phyloP scores from a whole-genome alignment of 2,888 invertebrate genomes.

The Folsomia candida region DNA sequence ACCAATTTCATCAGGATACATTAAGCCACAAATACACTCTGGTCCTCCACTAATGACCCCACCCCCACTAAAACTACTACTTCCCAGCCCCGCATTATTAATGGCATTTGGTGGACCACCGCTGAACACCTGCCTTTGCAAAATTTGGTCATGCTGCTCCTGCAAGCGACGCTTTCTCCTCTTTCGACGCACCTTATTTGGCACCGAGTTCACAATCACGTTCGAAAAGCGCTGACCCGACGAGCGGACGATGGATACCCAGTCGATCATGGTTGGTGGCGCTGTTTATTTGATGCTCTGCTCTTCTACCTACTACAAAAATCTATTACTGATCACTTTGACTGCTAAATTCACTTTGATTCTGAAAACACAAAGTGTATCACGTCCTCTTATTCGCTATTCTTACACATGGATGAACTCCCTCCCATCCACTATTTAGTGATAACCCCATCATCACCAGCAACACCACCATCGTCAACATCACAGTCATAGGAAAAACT shows the following conservation, averaged over 20 bases:
- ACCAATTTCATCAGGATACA: background rate
- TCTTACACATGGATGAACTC: too few relatives aligned
- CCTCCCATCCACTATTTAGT: too few relatives aligned
- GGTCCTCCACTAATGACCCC: background rate
- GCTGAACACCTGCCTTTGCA: constrained; percentile 9
- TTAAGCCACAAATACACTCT: constrained; percentile 25
- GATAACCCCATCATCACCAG: too few relatives aligned
- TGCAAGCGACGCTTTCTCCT: constrained; percentile 54
- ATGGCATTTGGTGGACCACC: too few relatives aligned
- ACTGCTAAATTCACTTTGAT: too few relatives aligned
- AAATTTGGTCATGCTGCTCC: constrained; percentile 50
- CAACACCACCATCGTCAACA: too few relatives aligned
- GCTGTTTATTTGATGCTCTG: background rate
- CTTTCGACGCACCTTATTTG: constrained; percentile 64
- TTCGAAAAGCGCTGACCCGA: constrained; percentile 67
- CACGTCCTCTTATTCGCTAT: too few relatives aligned
- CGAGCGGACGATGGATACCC: constrained; percentile 73
- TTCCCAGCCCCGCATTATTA: background rate
- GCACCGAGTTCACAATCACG: constrained; percentile 67
- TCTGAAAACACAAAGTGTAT: too few relatives aligned
- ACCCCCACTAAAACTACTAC: constrained; percentile 3
- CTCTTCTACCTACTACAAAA: too few relatives aligned
- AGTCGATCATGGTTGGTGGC: constrained; percentile 65
- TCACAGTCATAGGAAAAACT: too few relatives aligned
- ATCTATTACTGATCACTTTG: too few relatives aligned